Percentiles rank a stretch among this genome's conserved stretches.
Evolutionary conservation across 1,140 invertebrate genomes (phyloP).

Genomic region (Drosophila ogumai): DNA sequence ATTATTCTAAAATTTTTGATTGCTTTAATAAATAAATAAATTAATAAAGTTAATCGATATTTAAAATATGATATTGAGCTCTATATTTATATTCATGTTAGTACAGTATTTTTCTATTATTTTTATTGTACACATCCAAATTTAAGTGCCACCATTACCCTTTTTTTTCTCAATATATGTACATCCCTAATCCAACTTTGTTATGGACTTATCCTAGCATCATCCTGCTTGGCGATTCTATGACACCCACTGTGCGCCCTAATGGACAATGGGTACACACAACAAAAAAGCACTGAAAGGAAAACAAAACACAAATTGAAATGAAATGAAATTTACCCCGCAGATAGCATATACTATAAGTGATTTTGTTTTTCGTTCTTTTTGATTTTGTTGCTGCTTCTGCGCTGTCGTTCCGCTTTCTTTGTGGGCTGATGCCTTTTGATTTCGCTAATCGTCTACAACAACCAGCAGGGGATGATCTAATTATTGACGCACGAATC

Average conservation of each 20-base stretch:
- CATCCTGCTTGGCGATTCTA: not conserved
- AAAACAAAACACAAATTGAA: conserved; percentile 25
- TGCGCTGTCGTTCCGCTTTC: conserved; percentile 52
- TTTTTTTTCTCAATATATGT: no score
- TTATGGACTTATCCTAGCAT: not conserved
- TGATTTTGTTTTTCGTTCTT: conserved; percentile 12
- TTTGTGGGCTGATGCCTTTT: conserved; percentile 68
- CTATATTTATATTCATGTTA: no score
- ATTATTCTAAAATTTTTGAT: no score
- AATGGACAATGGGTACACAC: conserved; percentile 20
- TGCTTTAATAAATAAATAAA: no score
- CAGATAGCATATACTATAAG: conserved; percentile 8
- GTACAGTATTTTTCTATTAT: no score
- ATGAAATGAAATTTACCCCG: conserved; percentile 36
- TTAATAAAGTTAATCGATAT: no score
- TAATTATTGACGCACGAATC: conserved; percentile 83
- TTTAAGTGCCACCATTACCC: no score
- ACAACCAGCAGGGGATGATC: conserved; percentile 74
- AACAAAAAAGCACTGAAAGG: conserved; percentile 9
- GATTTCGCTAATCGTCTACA: conserved; percentile 78
- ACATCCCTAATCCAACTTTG: not conserved
- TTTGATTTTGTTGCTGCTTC: not conserved
- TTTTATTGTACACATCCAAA: no score
- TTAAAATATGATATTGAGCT: no score
- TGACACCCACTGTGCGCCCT: conserved; percentile 16